Evolutionary conservation across 2,797 vertebrate genomes (phyloP), one percentile per base, ranked within the genome.

Genomic region (Buphagus erythrorhynchus): DNA sequence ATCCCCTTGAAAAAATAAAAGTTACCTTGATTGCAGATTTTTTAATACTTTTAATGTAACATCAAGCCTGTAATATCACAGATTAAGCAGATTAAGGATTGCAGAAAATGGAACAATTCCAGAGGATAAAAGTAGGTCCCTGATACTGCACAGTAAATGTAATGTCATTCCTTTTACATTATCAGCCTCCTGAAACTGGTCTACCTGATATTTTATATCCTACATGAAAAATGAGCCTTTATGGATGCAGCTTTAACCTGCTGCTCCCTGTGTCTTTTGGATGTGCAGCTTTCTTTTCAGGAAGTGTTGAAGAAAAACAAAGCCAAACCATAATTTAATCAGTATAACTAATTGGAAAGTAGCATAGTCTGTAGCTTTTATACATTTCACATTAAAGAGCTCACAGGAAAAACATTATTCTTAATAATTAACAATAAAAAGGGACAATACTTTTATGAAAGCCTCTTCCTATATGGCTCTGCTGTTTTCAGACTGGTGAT

Each of bases 41-140:
- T 90, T 96, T 88, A 89, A 87, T 93, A 96, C 86, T 88, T 95
- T 65, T 95, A 95, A 96, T 92, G 89, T 48, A 97, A 83, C 90
- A 85, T 90, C 63, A 93, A 91, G 97, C 75, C 68, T 91, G 78
- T 81, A 85, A 84, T 76, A 88, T 31, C 88, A 95, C 33, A 93
- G 67, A 97, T 90, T 89, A 95, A 96, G 82, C 2, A 96, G 90
- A 90, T 83, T 89, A 80, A 95, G 57, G 57, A 89, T 40, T 95
- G 79, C 18, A 96, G 73, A 48, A 85, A 82, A 5, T 67, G 62
- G 45, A 95, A 26, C 69, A 76, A 85, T 73, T 93, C 86, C 35
- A 69, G 36, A 85, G 54, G 48, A 51, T 16, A 83, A 73, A 88
- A 55, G 42, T 16, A 85, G 66, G 65, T 89, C 76, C 76, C 80